Evolutionary conservation across 1,140 invertebrate species (phyloP).

Genomic region (Pachypeltis micranthus): DNA sequence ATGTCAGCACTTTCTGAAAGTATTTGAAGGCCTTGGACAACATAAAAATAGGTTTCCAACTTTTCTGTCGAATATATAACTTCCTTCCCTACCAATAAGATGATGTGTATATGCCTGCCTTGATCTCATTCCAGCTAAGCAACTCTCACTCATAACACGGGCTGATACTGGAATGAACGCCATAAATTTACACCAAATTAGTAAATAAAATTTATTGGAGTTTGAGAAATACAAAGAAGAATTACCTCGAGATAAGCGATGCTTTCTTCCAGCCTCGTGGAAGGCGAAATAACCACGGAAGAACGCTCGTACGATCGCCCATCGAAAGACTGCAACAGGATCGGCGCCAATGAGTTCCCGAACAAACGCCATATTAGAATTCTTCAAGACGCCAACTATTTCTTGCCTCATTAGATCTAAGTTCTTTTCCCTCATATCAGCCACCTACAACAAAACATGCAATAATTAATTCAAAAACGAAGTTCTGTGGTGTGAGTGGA

Average conservation of each 20-base stretch:
- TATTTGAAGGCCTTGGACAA: no score
- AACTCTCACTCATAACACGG: no score
- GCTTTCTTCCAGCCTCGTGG: slow-evolving; percentile 64
- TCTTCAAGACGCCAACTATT: slow-evolving; percentile 85
- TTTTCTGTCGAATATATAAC: no score
- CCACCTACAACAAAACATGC: slow-evolving; percentile 44
- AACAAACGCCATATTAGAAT: slow-evolving; percentile 83
- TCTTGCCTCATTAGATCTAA: slow-evolving; percentile 87
- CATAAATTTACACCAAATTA: no score
- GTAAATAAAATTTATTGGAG: neutral
- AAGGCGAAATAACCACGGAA: slow-evolving; percentile 88
- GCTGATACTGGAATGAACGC: no score
- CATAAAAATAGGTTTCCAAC: no score
- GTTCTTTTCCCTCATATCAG: slow-evolving; percentile 92
- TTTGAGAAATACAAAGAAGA: neutral
- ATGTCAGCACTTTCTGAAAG: no score
- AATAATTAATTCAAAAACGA: no score
- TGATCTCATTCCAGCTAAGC: no score
- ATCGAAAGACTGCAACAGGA: slow-evolving; percentile 87
- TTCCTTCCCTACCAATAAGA: no score
- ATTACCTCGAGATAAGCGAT: slow-evolving; percentile 48
- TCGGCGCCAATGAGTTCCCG: slow-evolving; percentile 85
- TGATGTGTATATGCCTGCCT: no score
- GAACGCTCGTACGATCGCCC: slow-evolving; percentile 85
- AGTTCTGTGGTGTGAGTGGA: no score